Percentiles rank a stretch among this genome's conserved stretches.
Evolutionary conservation across 2,113 vertebrate species (phyloP).

Genomic region (Pangasianodon hypophthalmus): DNA sequence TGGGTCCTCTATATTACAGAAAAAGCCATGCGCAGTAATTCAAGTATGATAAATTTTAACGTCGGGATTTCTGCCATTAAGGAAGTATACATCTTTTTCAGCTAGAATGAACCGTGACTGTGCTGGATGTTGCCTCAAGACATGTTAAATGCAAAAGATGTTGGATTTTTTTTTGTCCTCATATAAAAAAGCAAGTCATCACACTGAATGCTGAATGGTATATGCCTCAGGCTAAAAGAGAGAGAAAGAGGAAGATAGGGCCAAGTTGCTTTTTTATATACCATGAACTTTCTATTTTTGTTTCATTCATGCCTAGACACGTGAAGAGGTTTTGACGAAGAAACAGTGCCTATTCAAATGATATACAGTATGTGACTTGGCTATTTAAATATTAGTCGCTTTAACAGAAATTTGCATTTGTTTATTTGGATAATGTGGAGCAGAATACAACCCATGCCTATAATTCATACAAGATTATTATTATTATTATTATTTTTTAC

Average conservation of each 20-base stretch:
- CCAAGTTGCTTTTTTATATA: slow-evolving; percentile 20
- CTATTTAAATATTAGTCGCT: background rate
- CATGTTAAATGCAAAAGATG: slow-evolving; percentile 10
- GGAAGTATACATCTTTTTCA: slow-evolving; percentile 41
- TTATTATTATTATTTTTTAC: background rate
- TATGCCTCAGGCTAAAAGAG: slow-evolving; percentile 17
- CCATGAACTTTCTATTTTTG: slow-evolving; percentile 28
- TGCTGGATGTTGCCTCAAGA: slow-evolving; percentile 32
- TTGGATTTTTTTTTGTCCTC: background rate
- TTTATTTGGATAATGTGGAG: background rate
- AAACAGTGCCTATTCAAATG: background rate
- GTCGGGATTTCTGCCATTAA: slow-evolving; percentile 38
- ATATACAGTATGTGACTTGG: background rate
- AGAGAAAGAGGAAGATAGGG: slow-evolving; percentile 10
- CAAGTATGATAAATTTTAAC: slow-evolving; percentile 38
- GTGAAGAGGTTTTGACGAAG: background rate
- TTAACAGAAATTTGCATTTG: background rate
- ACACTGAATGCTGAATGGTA: slow-evolving; percentile 14
- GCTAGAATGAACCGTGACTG: slow-evolving; percentile 35
- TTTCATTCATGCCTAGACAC: slow-evolving; percentile 1
- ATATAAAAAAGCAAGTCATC: slow-evolving; percentile 21
- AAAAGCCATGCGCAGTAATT: background rate
- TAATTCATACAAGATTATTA: background rate
- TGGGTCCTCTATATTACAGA: background rate
- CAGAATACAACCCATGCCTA: background rate